Base-by-base conservation (phyloP, 2,113 vertebrate genomes). In the Ariopsis seemanni region DNA sequence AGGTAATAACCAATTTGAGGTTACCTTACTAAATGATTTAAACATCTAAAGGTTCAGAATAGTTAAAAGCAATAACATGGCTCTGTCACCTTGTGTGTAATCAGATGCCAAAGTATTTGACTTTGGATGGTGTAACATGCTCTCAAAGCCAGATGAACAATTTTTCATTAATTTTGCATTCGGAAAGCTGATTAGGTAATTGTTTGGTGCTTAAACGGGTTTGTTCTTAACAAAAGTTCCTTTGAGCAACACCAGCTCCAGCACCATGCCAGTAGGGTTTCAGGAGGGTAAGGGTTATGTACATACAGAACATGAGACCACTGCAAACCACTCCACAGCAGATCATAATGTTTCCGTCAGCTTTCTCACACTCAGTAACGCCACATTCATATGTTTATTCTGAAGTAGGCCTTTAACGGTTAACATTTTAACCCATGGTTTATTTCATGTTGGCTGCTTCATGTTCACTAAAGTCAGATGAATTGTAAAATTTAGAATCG, bases 271-370 rank as follows among this genome's bases (percentile, higher is more conserved):
- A 74, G 34, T 8, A 74, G 71, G 18, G 22, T 52, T 77, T 77
- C 74, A 52, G 50, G 10, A 18, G 71, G 71, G 14, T 42, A 42
- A 42, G 7, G 10, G 72, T 84, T n/a, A 27, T 42, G 12, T 57
- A 5, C 65, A 82, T 53, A 48, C 27, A 81, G 7, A 72, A 83
- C 11, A 79, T 17, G 18, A 78, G 72, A 79, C 18, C 89, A 90
- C 84, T 83, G 86, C 86, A 90, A 86, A 74, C 87, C 86, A 88
- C 79, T n/a, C 27, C 86, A 89, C 58, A 84, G 11, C 69, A 67
- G 27, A 87, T n/a, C 55, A 25, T 18, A 85, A 18, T 11, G 34
- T 77, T 65, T 75, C 18, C 63, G 74, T 86, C 67, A 82, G 22
- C 17, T 83, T 85, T 84, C 71, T 85, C 57, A 86, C 69, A 89